Percentiles rank a stretch among this genome's conserved stretches.
phyloP scores from a whole-genome alignment of 2,113 vertebrate genomes.

The Nibea albiflora region DNA sequence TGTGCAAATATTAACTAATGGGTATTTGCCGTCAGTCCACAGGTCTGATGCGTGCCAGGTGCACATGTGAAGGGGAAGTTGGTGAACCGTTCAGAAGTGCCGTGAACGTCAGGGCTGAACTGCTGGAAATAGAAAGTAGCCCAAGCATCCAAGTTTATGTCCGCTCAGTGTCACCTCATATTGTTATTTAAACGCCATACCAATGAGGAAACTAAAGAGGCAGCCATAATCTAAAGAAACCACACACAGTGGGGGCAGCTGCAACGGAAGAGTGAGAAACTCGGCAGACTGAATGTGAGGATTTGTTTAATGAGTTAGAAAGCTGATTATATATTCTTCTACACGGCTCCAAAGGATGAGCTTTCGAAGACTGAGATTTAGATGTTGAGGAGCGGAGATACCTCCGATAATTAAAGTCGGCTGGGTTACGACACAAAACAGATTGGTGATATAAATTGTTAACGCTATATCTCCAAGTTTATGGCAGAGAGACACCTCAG shows the following conservation, averaged over 20 bases:
- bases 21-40: conserved; percentile 68
- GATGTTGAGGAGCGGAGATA: not conserved
- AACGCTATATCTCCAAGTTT: not conserved
- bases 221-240: conserved; percentile 8
- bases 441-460: not conserved
- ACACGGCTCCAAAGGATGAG: not conserved
- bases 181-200: conserved; percentile 15
- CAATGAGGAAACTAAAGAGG: conserved; percentile 22
- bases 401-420: not conserved
- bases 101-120: conserved; percentile 11
- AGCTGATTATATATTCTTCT: not conserved
- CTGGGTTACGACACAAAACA: not conserved
- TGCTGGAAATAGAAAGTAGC: conserved; percentile 43
- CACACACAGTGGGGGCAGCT: conserved; percentile 11
- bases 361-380: not conserved
- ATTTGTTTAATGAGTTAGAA: not conserved
- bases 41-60: conserved; percentile 66
- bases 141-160: conserved; percentile 27
- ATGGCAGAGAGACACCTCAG: not conserved
- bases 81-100: conserved; percentile 57
- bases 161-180: not conserved
- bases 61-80: conserved; percentile 55
- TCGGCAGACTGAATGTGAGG: not conserved
- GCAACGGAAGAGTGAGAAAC: not conserved
- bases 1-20: conserved; percentile 75